Evolutionary conservation across 2,113 vertebrate genomes (phyloP).

Genomic region (Malurus alboscapulatus): DNA sequence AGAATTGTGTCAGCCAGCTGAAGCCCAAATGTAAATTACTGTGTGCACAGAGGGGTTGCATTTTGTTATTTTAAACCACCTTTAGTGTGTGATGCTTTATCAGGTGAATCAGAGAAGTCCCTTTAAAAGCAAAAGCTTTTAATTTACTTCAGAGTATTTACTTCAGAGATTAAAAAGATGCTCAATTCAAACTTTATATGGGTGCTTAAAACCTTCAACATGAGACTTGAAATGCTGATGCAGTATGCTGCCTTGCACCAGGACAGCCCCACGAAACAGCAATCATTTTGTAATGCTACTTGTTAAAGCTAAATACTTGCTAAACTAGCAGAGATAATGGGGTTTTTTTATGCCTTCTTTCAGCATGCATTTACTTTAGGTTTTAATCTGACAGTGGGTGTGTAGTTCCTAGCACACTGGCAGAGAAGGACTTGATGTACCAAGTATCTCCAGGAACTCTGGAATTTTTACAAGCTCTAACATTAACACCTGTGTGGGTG

Average conservation of each 20-base stretch:
- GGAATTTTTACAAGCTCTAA: neutral
- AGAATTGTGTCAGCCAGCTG: neutral
- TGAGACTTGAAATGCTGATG: neutral
- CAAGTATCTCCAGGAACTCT: neutral
- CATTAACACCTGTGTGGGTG: neutral
- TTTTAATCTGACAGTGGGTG: neutral
- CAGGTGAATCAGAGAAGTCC: neutral
- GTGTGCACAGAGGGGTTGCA: neutral
- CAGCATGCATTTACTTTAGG: neutral
- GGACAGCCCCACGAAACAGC: neutral
- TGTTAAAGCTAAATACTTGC: neutral
- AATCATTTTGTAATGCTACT: neutral
- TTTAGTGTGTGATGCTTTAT: rapidly evolving
- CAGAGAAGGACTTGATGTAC: neutral
- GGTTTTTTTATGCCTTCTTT: neutral
- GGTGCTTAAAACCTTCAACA: neutral
- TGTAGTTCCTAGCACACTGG: neutral
- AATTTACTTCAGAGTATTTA: neutral
- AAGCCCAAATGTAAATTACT: neutral
- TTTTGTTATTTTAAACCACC: neutral
- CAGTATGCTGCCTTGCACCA: neutral
- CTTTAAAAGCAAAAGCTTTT: neutral
- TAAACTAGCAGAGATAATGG: neutral
- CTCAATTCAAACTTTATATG: neutral
- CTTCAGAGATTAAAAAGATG: neutral